Conservation (phyloP, 2,888 invertebrate species). For the Tetranychus piercei region DNA sequence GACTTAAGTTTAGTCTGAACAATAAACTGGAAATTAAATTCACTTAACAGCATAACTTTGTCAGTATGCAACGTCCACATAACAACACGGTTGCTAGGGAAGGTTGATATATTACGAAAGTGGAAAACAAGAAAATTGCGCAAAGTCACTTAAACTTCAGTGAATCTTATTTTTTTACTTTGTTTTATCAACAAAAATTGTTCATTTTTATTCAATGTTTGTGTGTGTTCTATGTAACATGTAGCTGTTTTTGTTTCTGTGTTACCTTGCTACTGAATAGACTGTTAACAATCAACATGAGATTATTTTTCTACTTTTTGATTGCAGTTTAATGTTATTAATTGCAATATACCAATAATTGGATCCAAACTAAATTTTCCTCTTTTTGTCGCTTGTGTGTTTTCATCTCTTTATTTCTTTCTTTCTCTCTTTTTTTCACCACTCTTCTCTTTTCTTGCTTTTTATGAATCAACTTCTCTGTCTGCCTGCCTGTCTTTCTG, state of each 20-base stretch:
- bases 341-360: neutral
- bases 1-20: too few species aligned
- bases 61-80: neutral
- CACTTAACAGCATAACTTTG: too few species aligned
- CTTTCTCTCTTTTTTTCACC: neutral
- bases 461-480: neutral
- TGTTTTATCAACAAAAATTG: neutral
- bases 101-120: neutral
- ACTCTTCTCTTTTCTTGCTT: neutral
- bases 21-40: too few species aligned
- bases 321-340: neutral
- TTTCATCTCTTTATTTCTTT: neutral
- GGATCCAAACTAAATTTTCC: neutral
- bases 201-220: neutral
- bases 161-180: neutral
- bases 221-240: too few species aligned
- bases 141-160: neutral
- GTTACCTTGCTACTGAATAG: too few species aligned
- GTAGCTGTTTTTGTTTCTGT: too few species aligned
- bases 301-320: neutral
- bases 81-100: neutral
- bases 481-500: neutral
- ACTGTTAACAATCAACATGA: too few species aligned
- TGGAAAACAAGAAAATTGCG: neutral
- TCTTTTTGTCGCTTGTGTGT: neutral